A percentile compares a stretch with the other conserved stretches of the same genome.
Conservation (phyloP, 2,113 vertebrate genomes). For the Thinocorus orbignyianus region DNA sequence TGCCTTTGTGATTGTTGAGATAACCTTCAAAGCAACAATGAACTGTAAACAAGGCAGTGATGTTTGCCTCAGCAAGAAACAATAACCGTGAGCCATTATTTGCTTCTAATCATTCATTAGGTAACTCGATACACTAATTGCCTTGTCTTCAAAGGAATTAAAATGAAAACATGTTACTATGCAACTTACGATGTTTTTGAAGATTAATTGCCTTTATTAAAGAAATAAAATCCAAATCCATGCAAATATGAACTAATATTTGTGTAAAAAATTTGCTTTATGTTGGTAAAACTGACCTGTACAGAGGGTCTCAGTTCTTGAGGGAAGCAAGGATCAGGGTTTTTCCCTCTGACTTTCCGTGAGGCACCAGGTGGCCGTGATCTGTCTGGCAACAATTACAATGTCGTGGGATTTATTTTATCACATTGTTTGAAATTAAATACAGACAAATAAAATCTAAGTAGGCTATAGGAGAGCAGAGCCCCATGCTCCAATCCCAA, state of each 20-base stretch:
- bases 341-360: not conserved
- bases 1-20: not conserved
- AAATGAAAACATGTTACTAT: not conserved
- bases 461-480: not conserved
- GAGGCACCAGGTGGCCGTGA: not conserved
- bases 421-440: not conserved
- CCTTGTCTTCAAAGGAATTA: not conserved
- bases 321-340: fast-evolving
- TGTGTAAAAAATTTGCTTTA: not conserved
- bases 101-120: not conserved
- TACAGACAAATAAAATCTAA: not conserved
- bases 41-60: not conserved
- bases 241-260: not conserved
- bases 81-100: not conserved
- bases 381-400: not conserved
- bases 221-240: not conserved
- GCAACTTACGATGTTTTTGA: not conserved
- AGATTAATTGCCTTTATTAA: not conserved
- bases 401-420: not conserved
- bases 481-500: not conserved
- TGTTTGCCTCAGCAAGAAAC: not conserved
- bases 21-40: not conserved
- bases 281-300: not conserved
- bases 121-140: not conserved
- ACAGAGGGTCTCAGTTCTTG: not conserved